Evolutionary conservation across 2,113 vertebrate species (phyloP).

Genomic region (Sorex fumeus): DNA sequence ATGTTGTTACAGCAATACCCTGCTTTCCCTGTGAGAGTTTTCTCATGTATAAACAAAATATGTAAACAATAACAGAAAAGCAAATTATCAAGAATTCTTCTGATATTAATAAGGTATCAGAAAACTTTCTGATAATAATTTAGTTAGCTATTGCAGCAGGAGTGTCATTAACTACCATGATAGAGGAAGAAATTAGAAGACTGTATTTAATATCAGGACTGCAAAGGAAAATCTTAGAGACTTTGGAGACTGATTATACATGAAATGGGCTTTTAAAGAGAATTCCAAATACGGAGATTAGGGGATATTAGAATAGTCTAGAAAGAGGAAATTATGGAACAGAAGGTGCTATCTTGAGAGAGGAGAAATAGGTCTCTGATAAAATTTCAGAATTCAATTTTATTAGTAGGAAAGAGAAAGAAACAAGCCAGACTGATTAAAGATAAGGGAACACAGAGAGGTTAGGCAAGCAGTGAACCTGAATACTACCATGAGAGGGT

Average conservation of each 20-base stretch:
- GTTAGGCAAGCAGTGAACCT: neutral
- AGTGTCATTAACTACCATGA: neutral
- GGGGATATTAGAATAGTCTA: neutral
- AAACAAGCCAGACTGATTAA: neutral
- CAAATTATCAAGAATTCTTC: neutral
- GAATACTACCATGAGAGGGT: neutral
- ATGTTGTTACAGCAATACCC: neutral
- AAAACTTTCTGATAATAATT: neutral
- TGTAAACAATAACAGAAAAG: neutral
- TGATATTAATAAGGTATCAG: too few relatives aligned
- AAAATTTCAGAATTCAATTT: constrained; percentile 55
- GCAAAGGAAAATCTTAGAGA: neutral
- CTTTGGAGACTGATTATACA: neutral
- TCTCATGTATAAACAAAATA: neutral
- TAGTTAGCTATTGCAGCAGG: neutral
- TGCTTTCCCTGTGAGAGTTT: neutral
- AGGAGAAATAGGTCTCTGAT: neutral
- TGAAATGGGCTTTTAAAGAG: neutral
- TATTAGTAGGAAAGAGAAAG: neutral
- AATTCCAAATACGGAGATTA: neutral
- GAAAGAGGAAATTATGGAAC: constrained; percentile 27
- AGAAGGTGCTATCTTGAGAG: neutral
- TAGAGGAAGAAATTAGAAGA: neutral
- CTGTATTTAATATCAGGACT: neutral
- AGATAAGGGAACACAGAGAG: neutral